Conservation (phyloP, 2,113 vertebrate species). For the Rhinolophus ferrumequinum region DNA sequence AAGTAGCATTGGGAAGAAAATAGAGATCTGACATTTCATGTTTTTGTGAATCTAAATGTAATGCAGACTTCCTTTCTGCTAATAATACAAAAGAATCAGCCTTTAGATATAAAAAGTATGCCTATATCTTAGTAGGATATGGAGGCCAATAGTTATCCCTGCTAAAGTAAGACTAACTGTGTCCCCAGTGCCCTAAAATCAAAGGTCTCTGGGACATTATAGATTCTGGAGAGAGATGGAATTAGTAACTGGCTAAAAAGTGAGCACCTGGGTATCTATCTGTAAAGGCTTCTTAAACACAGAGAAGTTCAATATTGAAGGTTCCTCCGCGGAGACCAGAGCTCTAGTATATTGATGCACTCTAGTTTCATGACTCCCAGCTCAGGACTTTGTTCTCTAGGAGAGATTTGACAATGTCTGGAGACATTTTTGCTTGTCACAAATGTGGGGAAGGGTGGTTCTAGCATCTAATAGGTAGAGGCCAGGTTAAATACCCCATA, state of each 20-base stretch:
- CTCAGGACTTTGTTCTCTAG: neutral
- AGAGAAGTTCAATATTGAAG: neutral
- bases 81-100: neutral
- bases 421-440: neutral
- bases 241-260: neutral
- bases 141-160: neutral
- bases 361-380: neutral
- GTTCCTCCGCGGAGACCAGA: neutral
- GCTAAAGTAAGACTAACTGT: neutral
- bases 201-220: neutral
- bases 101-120: neutral
- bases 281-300: neutral
- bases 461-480: neutral
- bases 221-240: neutral
- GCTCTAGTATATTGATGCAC: neutral
- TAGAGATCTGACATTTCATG: neutral
- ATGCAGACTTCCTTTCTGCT: neutral
- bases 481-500: neutral
- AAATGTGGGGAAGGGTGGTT: too few species aligned
- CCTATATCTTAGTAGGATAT: neutral
- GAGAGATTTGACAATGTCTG: neutral
- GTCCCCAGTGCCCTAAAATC: too few species aligned
- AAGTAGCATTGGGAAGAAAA: neutral
- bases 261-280: neutral
- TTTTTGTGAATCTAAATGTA: neutral